Evolutionary conservation across 2,797 vertebrate genomes (phyloP), one percentile per base, ranked within the genome.

Genomic region (Channallabes apus): DNA sequence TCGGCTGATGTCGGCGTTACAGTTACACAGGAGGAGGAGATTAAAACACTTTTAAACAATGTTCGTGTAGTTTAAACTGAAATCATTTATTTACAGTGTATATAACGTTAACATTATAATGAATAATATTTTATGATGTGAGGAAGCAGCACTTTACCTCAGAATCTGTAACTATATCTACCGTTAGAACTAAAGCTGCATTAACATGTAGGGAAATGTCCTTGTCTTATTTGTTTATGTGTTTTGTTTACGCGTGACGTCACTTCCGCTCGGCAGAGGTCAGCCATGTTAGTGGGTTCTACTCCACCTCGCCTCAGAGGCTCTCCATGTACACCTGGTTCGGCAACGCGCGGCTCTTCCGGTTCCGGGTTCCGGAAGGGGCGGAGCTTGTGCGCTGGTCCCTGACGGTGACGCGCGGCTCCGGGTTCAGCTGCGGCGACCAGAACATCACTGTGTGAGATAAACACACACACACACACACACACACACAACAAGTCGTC

Each of bases 261-360:
- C 58, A 54, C 46, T 59, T 41, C 18, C n/a, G 90, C 89, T 22
- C 90, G 88, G 59, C 91, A 94, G 96, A 93, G 62, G 82, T 93
- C 84, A 93, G 95, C 0, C 96, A 96, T 4, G 92, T 96, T 0
- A 96, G 96, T 0, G 96, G 97, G 90, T 95, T 97, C 80, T 97
- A 95, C 67, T 96, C 97, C 0, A 97, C 96, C 93, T 94, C 94
- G 0, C 94, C 96, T 0, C 97, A 99, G 94, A 96, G 94, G 89
- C 89, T 99, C 88, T 96, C 97, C 27, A 96, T 95, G 91, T 99
- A 98, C 86, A 95, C 93, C 85, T 98, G 97, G 97, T 99, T 96
- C 0, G 97, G 97, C 35, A 98, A 94, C 0, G 94, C 95, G 76
- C 95, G 96, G 71, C 94, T 99, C 86, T 97, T 97, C 93, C 95